These are phyloP conservation scores for Brenthis hecate DNA, from an alignment of 2,888 invertebrate species.

Conservation along the genomic window DNA sequence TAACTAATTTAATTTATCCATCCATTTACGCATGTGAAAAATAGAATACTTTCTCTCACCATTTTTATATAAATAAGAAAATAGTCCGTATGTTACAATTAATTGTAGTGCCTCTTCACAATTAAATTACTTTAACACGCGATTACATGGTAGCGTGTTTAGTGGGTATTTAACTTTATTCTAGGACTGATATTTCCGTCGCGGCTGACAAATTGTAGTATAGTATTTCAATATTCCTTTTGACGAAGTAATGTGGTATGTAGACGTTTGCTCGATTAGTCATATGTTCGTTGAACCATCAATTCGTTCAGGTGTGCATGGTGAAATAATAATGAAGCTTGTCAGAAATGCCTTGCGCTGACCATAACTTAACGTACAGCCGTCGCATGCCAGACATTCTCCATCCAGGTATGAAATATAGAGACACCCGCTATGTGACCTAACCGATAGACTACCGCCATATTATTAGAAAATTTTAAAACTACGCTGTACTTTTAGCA, in stretches of 20 bases:
- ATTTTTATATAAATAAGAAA: conserved; percentile 65
- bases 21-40: conserved; percentile 74
- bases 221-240: conserved; percentile 16
- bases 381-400: conserved; percentile 63
- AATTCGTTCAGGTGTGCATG: conserved; percentile 37
- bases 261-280: conserved; percentile 25
- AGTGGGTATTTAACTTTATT: conserved; percentile 5
- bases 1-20: conserved; percentile 57
- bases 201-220: conserved; percentile 11
- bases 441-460: conserved; percentile 44
- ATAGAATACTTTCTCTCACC: conserved; percentile 72
- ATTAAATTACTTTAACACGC: conserved; percentile 43
- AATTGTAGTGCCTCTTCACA: conserved; percentile 59
- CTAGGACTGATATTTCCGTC: conserved; percentile 9
- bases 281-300: conserved; percentile 26
- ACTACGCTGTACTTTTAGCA: conserved; percentile 43
- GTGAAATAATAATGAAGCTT: conserved; percentile 69
- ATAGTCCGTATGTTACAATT: conserved; percentile 51
- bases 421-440: conserved; percentile 54
- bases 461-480: conserved; percentile 57
- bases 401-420: conserved; percentile 64
- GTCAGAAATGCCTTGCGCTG: conserved; percentile 59
- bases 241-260: conserved; percentile 8
- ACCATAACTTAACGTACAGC: conserved; percentile 59
- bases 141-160: conserved; percentile 14